A percentile compares a stretch with the other conserved stretches of the same genome.
These are phyloP conservation scores for Panorpa germanica DNA, from an alignment of 2,888 invertebrate genomes.

Conservation along the genomic window DNA sequence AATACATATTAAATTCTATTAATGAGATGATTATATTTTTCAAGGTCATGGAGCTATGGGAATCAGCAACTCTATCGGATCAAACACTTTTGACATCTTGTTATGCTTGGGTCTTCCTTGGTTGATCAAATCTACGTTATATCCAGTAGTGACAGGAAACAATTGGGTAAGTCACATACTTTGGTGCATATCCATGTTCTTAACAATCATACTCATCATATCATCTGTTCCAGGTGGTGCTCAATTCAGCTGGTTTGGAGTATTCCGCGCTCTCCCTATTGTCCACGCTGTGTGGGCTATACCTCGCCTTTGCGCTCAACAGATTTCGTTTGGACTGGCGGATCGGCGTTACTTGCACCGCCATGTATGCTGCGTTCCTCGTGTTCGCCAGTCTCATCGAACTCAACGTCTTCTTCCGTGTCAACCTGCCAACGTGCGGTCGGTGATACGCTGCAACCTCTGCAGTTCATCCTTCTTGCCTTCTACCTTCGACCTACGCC, in stretches of 20 bases:
- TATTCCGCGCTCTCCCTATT: slow-evolving; percentile 59
- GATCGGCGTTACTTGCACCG: slow-evolving; percentile 44
- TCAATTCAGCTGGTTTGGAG: slow-evolving; percentile 56
- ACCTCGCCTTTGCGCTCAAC: slow-evolving; percentile 41
- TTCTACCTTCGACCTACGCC: too few species aligned
- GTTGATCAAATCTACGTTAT: slow-evolving; percentile 47
- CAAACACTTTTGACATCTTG: slow-evolving; percentile 65
- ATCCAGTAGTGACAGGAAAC: slow-evolving; percentile 33
- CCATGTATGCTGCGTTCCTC: slow-evolving; percentile 47
- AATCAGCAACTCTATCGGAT: slow-evolving; percentile 62
- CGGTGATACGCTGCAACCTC: too few species aligned
- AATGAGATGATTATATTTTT: slow-evolving; percentile 16
- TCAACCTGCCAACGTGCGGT: slow-evolving; percentile 52
- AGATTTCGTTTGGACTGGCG: slow-evolving; percentile 51
- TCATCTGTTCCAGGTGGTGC: slow-evolving; percentile 28
- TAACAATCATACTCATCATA: slow-evolving; percentile 10
- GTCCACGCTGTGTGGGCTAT: slow-evolving; percentile 49
- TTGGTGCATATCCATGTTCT: slow-evolving; percentile 3
- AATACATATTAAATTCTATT: too few species aligned
- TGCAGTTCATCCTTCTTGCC: too few species aligned
- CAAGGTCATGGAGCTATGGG: slow-evolving; percentile 59
- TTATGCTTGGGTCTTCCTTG: slow-evolving; percentile 62
- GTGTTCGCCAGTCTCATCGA: slow-evolving; percentile 52
- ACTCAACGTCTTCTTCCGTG: slow-evolving; percentile 53
- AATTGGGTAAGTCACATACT: slow-evolving; percentile 26